Evolutionary conservation across 2,888 invertebrate species (phyloP).

Genomic region (Himalopsyche kuldschensis): DNA sequence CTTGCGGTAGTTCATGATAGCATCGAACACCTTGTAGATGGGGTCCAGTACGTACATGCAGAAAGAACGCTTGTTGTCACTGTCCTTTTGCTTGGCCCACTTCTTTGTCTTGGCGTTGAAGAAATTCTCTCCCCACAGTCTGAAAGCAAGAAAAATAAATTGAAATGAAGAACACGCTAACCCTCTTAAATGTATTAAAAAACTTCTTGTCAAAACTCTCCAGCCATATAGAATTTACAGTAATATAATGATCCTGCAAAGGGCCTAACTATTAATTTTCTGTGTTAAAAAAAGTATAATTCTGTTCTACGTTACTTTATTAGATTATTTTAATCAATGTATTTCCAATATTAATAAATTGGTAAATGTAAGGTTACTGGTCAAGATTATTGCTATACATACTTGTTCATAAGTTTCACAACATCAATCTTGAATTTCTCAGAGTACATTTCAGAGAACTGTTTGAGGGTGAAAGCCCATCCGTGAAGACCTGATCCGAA

Average conservation of each 20-base stretch:
- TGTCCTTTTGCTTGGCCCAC: slow-evolving; percentile 92
- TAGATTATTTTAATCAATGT: no score
- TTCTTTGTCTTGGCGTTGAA: slow-evolving; percentile 97
- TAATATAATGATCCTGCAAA: no score
- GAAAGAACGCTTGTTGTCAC: slow-evolving; percentile 95
- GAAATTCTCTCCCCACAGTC: slow-evolving; percentile 98
- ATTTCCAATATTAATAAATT: no score
- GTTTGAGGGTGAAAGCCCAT: slow-evolving; percentile 99
- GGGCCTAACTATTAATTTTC: no score
- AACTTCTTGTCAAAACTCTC: neutral
- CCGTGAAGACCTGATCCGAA: slow-evolving; percentile 99
- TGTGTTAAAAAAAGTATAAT: no score
- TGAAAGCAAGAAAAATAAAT: slow-evolving; percentile 40
- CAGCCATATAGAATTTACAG: no score
- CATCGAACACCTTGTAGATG: slow-evolving; percentile 89
- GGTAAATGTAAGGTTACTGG: no score
- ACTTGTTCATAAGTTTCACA: slow-evolving; percentile 92
- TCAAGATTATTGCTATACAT: slow-evolving; percentile 20
- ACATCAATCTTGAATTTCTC: slow-evolving; percentile 98
- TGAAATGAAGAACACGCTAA: no score
- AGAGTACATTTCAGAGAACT: slow-evolving; percentile 98
- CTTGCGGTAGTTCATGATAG: slow-evolving; percentile 91
- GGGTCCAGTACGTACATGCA: slow-evolving; percentile 98
- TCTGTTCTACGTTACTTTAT: no score
- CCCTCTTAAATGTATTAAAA: neutral